Conservation (phyloP, 2,888 invertebrate genomes). For the Bombylius major region DNA sequence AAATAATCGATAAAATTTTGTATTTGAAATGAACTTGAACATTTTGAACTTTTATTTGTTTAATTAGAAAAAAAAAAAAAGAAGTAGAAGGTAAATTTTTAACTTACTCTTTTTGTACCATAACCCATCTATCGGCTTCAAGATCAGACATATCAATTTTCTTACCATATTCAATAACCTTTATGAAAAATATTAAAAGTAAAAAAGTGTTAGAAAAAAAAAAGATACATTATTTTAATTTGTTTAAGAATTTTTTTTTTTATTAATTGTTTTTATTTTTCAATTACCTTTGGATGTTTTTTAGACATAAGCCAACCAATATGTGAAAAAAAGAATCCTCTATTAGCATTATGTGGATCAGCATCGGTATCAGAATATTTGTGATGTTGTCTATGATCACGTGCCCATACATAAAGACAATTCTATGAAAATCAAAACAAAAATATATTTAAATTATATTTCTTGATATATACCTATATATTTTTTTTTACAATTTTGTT, state of each 20-base stretch:
- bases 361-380: conserved; percentile 60
- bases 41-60: no score
- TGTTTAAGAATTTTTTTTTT: not conserved
- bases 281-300: conserved; percentile 56
- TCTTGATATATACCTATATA: not conserved
- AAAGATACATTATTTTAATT: not conserved
- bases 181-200: not conserved
- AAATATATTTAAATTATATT: not conserved
- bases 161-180: conserved; percentile 61
- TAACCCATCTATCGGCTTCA: conserved; percentile 63
- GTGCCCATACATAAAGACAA: conserved; percentile 60
- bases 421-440: conserved; percentile 40
- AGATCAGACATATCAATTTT: conserved; percentile 72
- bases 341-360: conserved; percentile 65
- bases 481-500: no score
- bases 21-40: no score
- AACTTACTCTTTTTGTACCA: conserved; percentile 66
- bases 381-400: conserved; percentile 72
- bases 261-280: not conserved
- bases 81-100: not conserved
- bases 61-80: no score
- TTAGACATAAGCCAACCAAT: conserved; percentile 71
- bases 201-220: not conserved
- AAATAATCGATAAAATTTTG: no score
- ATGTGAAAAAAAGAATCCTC: conserved; percentile 81